Conservation (phyloP, 1,140 invertebrate species). For the Tetramorium simillimum region DNA sequence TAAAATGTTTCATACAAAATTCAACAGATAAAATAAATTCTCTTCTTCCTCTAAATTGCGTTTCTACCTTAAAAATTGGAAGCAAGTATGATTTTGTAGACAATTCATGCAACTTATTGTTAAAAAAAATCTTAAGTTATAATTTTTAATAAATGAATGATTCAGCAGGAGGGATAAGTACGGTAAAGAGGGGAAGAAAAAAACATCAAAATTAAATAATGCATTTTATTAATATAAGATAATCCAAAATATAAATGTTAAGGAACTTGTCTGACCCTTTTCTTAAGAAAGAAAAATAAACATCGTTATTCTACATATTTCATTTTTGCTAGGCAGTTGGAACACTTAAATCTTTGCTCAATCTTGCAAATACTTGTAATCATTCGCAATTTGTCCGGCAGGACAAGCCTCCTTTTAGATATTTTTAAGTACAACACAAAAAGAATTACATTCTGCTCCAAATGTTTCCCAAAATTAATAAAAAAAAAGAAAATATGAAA, state of each 20-base stretch:
- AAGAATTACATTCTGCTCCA: neutral
- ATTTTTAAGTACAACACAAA: conserved; percentile 41
- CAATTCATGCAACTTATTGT: no score
- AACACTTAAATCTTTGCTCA: neutral
- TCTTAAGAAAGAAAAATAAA: conserved; percentile 77
- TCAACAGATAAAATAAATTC: no score
- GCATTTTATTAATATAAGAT: conserved; percentile 81
- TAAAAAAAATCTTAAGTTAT: no score
- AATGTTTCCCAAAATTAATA: neutral
- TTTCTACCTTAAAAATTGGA: no score
- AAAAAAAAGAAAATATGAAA: neutral
- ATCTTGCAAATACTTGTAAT: neutral
- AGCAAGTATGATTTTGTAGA: no score
- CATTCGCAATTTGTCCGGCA: neutral
- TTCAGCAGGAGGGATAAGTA: neutral
- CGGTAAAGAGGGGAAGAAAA: neutral
- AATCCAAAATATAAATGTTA: conserved; percentile 82
- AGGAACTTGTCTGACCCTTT: conserved; percentile 82
- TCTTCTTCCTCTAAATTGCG: no score
- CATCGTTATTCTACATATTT: conserved; percentile 43
- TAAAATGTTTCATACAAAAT: no score
- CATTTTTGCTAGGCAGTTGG: neutral
- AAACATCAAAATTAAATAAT: conserved; percentile 76
- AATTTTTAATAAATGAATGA: neutral
- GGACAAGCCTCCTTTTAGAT: neutral